Evolutionary conservation across 2,113 vertebrate species (phyloP).

Genomic region (Amia ocellicauda): DNA sequence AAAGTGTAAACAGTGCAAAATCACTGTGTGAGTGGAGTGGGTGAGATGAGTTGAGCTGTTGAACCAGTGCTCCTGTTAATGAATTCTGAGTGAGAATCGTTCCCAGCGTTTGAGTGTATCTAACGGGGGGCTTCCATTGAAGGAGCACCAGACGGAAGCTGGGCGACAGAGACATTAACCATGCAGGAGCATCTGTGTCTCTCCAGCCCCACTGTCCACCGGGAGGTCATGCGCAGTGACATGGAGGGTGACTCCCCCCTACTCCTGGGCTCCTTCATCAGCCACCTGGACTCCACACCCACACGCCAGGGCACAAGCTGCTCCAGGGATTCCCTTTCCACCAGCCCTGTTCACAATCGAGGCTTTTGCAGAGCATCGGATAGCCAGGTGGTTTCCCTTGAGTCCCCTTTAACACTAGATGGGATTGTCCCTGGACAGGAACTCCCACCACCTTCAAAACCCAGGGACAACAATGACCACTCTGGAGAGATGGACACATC

Average conservation of each 20-base stretch:
- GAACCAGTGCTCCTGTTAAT: too few relatives aligned
- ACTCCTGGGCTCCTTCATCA: constrained; percentile 20
- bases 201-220: constrained; percentile 3
- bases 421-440: neutral
- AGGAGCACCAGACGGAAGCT: constrained; percentile 2
- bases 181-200: constrained; percentile 3
- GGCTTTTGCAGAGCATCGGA: neutral
- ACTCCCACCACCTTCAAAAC: neutral
- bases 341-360: constrained; percentile 10
- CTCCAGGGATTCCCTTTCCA: constrained; percentile 18
- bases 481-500: neutral
- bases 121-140: too few relatives aligned
- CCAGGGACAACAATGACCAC: too few relatives aligned
- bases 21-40: too few relatives aligned
- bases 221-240: constrained; percentile 30
- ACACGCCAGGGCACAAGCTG: constrained; percentile 25
- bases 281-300: constrained; percentile 28
- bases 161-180: constrained; percentile 10
- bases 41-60: too few relatives aligned
- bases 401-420: neutral
- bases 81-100: too few relatives aligned
- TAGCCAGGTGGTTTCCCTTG: neutral
- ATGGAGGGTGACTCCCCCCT: constrained; percentile 23
- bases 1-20: too few relatives aligned
- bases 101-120: too few relatives aligned